Conservation (phyloP, 2,888 invertebrate species). For the Drosophila fulvimacula region DNA sequence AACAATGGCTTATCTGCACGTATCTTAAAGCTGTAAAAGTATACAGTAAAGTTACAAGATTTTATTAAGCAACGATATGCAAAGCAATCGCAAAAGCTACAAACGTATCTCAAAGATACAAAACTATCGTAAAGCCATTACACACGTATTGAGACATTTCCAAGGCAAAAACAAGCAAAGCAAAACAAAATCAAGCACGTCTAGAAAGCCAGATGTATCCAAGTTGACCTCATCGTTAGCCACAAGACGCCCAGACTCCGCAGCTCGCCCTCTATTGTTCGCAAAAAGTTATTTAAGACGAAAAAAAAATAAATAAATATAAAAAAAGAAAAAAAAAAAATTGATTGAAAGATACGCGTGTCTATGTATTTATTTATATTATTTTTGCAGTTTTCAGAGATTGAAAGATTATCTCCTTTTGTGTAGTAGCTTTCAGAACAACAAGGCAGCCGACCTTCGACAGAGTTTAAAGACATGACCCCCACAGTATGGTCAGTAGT, state of each 20-base stretch:
- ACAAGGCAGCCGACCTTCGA: slow-evolving; percentile 45
- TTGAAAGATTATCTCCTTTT: slow-evolving; percentile 63
- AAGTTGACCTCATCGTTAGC: slow-evolving; percentile 50
- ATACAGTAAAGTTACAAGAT: neutral
- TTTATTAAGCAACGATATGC: neutral
- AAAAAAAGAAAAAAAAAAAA: slow-evolving; percentile 26
- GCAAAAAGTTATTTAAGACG: slow-evolving; percentile 22
- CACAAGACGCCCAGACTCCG: slow-evolving; percentile 17
- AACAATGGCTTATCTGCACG: too few species aligned
- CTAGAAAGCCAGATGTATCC: slow-evolving; percentile 4
- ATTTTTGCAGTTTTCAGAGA: slow-evolving; percentile 45
- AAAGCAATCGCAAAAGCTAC: neutral
- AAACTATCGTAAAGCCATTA: slow-evolving; percentile 42
- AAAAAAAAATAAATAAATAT: too few species aligned
- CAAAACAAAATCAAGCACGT: neutral
- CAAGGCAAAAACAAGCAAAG: slow-evolving; percentile 15
- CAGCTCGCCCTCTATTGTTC: slow-evolving; percentile 38
- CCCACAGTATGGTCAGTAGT: neutral
- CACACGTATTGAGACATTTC: slow-evolving; percentile 27
- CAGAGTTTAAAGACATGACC: slow-evolving; percentile 21
- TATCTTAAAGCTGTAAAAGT: too few species aligned
- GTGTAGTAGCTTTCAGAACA: slow-evolving; percentile 37
- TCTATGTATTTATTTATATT: slow-evolving; percentile 37
- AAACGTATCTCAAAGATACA: slow-evolving; percentile 26
- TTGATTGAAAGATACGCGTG: slow-evolving; percentile 59